A percentile compares a stretch with the other conserved stretches of the same genome.
phyloP scores from a whole-genome alignment of 2,797 vertebrate genomes.

The Ptychobarbus kaznakovi region DNA sequence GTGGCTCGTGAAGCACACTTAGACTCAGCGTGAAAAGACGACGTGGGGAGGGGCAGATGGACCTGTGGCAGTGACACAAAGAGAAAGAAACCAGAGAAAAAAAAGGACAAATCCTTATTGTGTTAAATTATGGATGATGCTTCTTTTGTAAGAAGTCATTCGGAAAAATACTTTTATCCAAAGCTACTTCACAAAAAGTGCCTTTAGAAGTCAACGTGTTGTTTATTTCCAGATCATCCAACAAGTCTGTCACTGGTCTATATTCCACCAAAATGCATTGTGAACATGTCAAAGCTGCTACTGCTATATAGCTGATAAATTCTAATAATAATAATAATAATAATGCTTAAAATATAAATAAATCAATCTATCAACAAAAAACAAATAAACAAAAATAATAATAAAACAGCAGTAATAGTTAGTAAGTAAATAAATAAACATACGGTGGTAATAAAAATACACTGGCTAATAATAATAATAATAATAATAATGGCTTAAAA shows the following conservation, averaged over 20 bases:
- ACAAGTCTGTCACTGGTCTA: not conserved
- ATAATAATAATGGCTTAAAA: not conserved
- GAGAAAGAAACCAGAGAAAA: not conserved
- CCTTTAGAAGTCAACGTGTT: not conserved
- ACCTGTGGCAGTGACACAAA: not conserved
- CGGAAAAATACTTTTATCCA: not conserved
- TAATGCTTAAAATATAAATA: not conserved
- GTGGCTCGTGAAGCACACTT: conserved; percentile 11
- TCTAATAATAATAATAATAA: not conserved
- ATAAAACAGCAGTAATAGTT: too few species aligned
- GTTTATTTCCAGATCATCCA: not conserved
- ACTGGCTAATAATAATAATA: too few species aligned
- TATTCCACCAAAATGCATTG: not conserved
- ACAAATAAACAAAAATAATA: not conserved
- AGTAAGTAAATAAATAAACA: too few species aligned
- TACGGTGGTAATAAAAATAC: too few species aligned
- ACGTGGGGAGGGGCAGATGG: conserved; percentile 41
- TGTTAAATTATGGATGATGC: not conserved
- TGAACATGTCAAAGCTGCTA: not conserved
- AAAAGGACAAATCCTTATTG: not conserved
- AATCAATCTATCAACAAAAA: too few species aligned
- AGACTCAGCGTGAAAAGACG: conserved; percentile 35
- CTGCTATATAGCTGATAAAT: not conserved
- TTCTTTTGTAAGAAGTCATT: conserved; percentile 5
- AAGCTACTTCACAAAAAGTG: not conserved